Conservation (phyloP, 2,113 vertebrate genomes). For the Sinocyclocheilus anophthalmus region DNA sequence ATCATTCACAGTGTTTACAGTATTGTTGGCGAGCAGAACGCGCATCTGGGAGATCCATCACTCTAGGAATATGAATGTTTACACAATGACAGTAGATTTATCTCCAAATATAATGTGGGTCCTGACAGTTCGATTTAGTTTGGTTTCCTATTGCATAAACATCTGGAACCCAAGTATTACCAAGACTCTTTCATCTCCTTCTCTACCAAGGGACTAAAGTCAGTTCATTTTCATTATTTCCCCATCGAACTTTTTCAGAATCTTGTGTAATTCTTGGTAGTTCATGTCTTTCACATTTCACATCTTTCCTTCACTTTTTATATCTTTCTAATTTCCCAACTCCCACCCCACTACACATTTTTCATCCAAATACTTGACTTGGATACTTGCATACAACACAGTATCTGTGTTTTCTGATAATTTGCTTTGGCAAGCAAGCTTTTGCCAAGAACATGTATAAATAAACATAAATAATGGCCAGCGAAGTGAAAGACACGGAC, state of each 20-base stretch:
- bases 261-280: background rate
- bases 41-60: conserved; percentile 36
- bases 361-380: background rate
- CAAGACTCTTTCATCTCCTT: conserved; percentile 12
- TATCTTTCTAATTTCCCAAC: conserved; percentile 2
- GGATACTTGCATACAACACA: background rate
- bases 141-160: conserved; percentile 31
- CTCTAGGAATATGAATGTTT: conserved; percentile 16
- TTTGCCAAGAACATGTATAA: conserved; percentile 20
- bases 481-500: conserved; percentile 5
- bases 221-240: conserved; percentile 1
- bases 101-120: conserved; percentile 39
- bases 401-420: background rate
- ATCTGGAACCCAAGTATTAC: conserved; percentile 41
- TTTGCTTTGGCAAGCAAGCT: conserved; percentile 8
- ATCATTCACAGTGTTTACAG: conserved; percentile 26
- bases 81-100: conserved; percentile 46
- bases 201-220: conserved; percentile 19
- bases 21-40: conserved; percentile 20
- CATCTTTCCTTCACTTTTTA: background rate
- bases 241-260: conserved; percentile 13
- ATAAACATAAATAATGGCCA: conserved; percentile 35
- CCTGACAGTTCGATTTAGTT: conserved; percentile 9
- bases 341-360: background rate
- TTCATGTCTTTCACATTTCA: background rate